phyloP scores from a whole-genome alignment of 2,888 invertebrate genomes.

The Pogonocherus hispidulus region DNA sequence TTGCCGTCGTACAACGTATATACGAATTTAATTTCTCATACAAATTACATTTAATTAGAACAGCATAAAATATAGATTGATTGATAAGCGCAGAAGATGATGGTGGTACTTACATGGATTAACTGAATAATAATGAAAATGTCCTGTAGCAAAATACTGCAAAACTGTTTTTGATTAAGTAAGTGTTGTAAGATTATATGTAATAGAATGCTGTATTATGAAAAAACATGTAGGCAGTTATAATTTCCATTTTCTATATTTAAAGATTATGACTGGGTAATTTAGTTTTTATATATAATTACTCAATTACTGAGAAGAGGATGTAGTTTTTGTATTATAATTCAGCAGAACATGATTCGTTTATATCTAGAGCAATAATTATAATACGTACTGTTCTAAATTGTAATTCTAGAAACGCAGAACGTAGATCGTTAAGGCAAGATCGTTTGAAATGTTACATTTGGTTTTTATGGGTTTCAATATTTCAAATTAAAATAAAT shows the following conservation, averaged over 20 bases:
- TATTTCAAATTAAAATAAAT: conserved; percentile 41
- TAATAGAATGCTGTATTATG: conserved; percentile 9
- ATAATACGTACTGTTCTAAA: conserved; percentile 18
- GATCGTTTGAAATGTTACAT: conserved; percentile 14
- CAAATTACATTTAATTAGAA: too few relatives aligned
- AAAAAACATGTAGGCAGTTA: conserved; percentile 26
- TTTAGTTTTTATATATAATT: conserved; percentile 47
- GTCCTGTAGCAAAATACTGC: background rate
- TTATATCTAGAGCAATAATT: conserved; percentile 17
- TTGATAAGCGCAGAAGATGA: conserved; percentile 4
- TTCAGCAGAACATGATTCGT: conserved; percentile 35
- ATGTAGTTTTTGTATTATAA: conserved; percentile 47
- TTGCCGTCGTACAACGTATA: too few relatives aligned
- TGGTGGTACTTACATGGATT: background rate
- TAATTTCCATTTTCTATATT: conserved; percentile 46
- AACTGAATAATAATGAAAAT: conserved; percentile 14
- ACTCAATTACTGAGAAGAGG: conserved; percentile 47
- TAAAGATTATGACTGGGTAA: conserved; percentile 48
- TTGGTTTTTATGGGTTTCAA: conserved; percentile 31
- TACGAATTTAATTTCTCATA: too few relatives aligned
- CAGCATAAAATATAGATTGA: background rate
- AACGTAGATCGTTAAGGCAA: background rate
- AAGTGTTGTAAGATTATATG: conserved; percentile 23
- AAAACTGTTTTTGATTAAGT: conserved; percentile 14
- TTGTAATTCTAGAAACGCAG: conserved; percentile 15